phyloP scores from a whole-genome alignment of 2,113 vertebrate genomes.

The Zosterops lateralis region DNA sequence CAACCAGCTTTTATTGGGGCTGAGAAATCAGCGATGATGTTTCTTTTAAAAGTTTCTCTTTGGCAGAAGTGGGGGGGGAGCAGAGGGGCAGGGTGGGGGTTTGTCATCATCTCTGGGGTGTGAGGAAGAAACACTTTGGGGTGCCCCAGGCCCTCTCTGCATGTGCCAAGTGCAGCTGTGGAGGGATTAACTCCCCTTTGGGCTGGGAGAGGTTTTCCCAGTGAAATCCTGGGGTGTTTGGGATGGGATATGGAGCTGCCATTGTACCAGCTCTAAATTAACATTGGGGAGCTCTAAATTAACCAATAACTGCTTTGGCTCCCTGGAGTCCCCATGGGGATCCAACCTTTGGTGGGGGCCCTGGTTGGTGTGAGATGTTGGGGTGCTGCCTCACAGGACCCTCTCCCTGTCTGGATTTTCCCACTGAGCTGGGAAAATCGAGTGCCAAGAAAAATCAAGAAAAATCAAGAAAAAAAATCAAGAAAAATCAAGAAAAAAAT shows the following conservation, averaged over 20 bases:
- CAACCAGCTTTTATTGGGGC: not conserved
- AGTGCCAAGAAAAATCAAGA: no score
- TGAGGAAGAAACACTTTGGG: not conserved
- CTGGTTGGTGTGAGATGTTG: accelerated
- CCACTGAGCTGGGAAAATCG: not conserved
- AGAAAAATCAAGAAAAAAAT: no score
- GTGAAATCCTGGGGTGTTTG: no score
- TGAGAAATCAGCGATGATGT: not conserved
- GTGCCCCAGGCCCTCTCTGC: not conserved
- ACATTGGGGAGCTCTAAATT: no score
- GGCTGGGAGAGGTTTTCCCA: not conserved
- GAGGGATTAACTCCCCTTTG: not conserved
- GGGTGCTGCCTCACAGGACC: not conserved
- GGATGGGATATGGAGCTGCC: not conserved
- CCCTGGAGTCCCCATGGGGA: no score
- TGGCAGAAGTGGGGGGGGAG: not conserved
- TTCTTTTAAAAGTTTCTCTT: not conserved
- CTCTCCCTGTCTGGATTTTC: not conserved
- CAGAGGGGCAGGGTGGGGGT: not conserved
- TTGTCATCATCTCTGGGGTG: accelerated
- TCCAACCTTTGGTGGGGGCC: not conserved
- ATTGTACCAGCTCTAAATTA: not conserved
- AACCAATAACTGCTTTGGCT: no score
- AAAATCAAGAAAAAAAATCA: no score
- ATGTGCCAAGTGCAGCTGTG: not conserved